These are phyloP conservation scores for Drosophila navojoa DNA, from an alignment of 1,140 invertebrate species.

Conservation along the genomic window DNA sequence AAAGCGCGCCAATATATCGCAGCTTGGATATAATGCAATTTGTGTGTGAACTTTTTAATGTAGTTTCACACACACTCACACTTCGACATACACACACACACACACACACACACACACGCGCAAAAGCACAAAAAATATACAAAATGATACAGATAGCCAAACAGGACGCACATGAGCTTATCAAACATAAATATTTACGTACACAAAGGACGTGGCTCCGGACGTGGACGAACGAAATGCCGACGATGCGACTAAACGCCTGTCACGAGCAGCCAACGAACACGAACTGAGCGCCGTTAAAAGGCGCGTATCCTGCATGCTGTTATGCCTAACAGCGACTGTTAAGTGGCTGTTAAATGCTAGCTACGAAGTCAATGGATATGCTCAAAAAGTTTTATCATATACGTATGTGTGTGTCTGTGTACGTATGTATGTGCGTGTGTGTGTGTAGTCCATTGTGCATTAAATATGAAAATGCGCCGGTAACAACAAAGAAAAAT, in stretches of 20 bases:
- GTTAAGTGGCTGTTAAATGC: slow-evolving; percentile 20
- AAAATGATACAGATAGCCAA: slow-evolving; percentile 30
- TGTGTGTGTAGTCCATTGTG: slow-evolving; percentile 8
- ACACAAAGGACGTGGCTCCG: slow-evolving; percentile 30
- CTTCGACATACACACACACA: slow-evolving; percentile 19
- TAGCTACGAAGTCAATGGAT: not conserved
- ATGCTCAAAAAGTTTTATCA: slow-evolving; percentile 1
- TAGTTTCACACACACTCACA: slow-evolving; percentile 52
- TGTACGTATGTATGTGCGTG: not conserved
- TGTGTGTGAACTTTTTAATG: slow-evolving; percentile 81
- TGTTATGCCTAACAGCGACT: slow-evolving; percentile 31
- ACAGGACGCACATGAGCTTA: slow-evolving; percentile 47
- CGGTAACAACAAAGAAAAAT: slow-evolving; percentile 41
- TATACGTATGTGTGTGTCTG: not conserved
- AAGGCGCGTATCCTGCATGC: slow-evolving; percentile 20
- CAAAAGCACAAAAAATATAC: slow-evolving; percentile 7
- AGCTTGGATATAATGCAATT: slow-evolving; percentile 76
- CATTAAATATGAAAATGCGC: slow-evolving; percentile 43
- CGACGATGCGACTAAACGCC: slow-evolving; percentile 15
- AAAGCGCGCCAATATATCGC: slow-evolving; percentile 77
- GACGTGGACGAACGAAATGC: not conserved
- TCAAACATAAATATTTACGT: slow-evolving; percentile 77
- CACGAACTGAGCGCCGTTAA: slow-evolving; percentile 57
- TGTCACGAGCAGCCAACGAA: slow-evolving; percentile 36
- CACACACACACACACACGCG: slow-evolving; percentile 22